Conservation (phyloP, 1,140 invertebrate genomes). For the Drosophila malerkotliana region DNA sequence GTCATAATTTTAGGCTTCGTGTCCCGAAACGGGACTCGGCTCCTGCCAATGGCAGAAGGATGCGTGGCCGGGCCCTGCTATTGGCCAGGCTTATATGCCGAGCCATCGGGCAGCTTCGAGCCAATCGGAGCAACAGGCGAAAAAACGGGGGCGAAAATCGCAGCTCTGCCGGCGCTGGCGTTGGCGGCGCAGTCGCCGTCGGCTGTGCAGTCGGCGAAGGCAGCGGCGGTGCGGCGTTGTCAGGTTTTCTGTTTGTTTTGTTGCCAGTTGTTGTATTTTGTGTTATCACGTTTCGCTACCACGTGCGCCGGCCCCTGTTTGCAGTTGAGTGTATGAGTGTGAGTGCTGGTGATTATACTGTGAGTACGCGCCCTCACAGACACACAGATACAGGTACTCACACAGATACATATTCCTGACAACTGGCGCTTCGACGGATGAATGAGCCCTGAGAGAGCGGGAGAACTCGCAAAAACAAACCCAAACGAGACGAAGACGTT, state of each 20-base stretch:
- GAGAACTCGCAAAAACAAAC: constrained; percentile 52
- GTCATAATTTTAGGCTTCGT: constrained; percentile 24
- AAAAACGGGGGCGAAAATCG: constrained; percentile 10
- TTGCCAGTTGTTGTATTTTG: constrained; percentile 74
- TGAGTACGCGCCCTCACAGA: constrained; percentile 16
- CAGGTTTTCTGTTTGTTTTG: constrained; percentile 82
- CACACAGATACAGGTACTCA: constrained; percentile 1
- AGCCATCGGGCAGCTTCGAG: constrained; percentile 2
- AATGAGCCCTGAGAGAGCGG: constrained; percentile 50
- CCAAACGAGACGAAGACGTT: constrained; percentile 33
- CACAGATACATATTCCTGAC: constrained; percentile 3
- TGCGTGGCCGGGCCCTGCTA: constrained; percentile 28
- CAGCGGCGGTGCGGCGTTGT: constrained; percentile 48
- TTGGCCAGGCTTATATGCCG: constrained; percentile 58
- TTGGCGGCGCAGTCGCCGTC: neutral
- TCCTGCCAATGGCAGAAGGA: constrained; percentile 65
- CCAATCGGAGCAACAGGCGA: constrained; percentile 68
- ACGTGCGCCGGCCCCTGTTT: constrained; percentile 67
- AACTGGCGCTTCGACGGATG: constrained; percentile 56
- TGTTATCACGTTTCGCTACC: constrained; percentile 81
- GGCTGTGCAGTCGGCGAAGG: constrained; percentile 8
- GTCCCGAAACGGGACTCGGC: neutral
- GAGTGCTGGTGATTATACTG: constrained; percentile 11
- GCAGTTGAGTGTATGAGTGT: constrained; percentile 6
- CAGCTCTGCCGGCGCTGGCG: neutral